These are phyloP conservation scores for Hipposideros larvatus DNA, from an alignment of 2,797 vertebrate genomes.

Conservation along the genomic window DNA sequence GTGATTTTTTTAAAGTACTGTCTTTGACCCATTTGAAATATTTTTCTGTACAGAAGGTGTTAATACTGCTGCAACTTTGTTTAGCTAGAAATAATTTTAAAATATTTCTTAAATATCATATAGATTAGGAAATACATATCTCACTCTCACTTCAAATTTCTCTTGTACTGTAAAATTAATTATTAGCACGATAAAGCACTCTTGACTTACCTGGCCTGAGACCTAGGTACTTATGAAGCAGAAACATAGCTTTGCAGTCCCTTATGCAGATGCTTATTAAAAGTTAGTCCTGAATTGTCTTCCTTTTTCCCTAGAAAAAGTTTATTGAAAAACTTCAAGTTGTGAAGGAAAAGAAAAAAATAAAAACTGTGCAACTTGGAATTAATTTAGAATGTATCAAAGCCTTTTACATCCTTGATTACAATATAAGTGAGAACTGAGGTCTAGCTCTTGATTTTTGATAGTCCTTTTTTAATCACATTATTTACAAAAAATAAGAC, in stretches of 20 bases:
- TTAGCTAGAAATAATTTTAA: conserved; percentile 60
- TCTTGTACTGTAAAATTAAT: conserved; percentile 78
- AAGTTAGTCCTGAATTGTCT: conserved; percentile 79
- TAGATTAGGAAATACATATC: conserved; percentile 53
- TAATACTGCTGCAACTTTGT: conserved; percentile 25
- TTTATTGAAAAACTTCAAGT: conserved; percentile 81
- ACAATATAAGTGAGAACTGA: conserved; percentile 55
- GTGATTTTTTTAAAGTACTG: conserved; percentile 43
- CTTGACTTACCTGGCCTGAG: conserved; percentile 75
- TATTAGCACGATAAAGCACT: conserved; percentile 78
- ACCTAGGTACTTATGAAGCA: conserved; percentile 70
- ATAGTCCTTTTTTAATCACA: conserved; percentile 63
- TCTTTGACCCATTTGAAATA: conserved; percentile 31
- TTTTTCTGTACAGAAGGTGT: conserved; percentile 14
- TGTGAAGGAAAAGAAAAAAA: conserved; percentile 74
- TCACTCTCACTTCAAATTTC: conserved; percentile 78
- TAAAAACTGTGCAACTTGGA: conserved; percentile 61
- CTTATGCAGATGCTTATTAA: conserved; percentile 74
- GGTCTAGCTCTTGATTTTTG: conserved; percentile 59
- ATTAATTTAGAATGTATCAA: conserved; percentile 35
- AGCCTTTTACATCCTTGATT: conserved; percentile 65
- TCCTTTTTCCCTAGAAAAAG: conserved; percentile 72
- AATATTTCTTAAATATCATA: conserved; percentile 60
- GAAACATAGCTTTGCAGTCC: conserved; percentile 60
- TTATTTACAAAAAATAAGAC: conserved; percentile 64